A percentile compares a stretch with the other conserved stretches of the same genome.
Conservation (phyloP, 2,888 invertebrate species). For the Polyploca ridens region DNA sequence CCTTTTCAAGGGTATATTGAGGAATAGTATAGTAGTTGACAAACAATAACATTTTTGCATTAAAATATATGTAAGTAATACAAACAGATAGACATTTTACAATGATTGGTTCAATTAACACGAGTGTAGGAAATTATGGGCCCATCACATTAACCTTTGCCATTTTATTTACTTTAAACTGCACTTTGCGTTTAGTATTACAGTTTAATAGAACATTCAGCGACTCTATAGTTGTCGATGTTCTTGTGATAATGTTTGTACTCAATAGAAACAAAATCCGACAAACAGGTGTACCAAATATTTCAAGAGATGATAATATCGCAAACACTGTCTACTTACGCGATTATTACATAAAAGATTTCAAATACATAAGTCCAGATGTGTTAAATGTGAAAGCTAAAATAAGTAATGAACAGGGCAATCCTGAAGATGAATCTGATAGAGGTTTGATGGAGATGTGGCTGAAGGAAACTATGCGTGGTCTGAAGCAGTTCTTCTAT, state of each 20-base stretch:
- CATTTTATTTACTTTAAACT: background rate
- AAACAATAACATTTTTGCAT: too few relatives aligned
- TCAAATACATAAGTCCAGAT: conserved; percentile 66
- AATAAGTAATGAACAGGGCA: background rate
- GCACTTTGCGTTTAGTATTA: conserved; percentile 1
- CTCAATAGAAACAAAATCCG: conserved; percentile 35
- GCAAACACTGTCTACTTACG: conserved; percentile 51
- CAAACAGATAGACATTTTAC: background rate
- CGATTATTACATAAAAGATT: conserved; percentile 70
- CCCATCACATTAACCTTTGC: background rate
- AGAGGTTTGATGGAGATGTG: conserved; percentile 51
- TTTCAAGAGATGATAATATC: conserved; percentile 35
- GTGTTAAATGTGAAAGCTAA: conserved; percentile 29
- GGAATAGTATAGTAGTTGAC: too few relatives aligned
- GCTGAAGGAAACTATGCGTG: conserved; percentile 62
- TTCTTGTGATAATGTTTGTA: conserved; percentile 33
- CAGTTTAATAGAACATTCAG: conserved; percentile 23
- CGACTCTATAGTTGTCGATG: conserved; percentile 18
- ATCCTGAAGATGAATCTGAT: conserved; percentile 26
- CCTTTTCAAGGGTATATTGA: too few relatives aligned
- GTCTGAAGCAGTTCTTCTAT: conserved; percentile 73
- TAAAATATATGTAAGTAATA: background rate
- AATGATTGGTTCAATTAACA: conserved; percentile 1
- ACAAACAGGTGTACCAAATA: conserved; percentile 27
- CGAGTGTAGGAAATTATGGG: background rate